These are phyloP conservation scores for Bombyx mori DNA, from an alignment of 1,140 invertebrate genomes.

Conservation along the genomic window DNA sequence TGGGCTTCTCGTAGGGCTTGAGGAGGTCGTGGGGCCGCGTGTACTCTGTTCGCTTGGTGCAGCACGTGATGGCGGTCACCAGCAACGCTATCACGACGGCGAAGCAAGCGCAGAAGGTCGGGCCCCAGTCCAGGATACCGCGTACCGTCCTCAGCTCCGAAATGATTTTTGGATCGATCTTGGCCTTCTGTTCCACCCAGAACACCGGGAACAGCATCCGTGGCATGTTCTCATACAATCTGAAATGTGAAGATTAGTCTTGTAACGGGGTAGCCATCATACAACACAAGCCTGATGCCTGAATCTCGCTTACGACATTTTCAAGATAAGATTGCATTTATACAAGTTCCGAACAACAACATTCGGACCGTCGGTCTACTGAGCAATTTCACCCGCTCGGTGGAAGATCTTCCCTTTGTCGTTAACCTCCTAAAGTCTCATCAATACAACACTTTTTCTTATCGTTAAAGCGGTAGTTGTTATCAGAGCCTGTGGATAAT, in stretches of 20 bases:
- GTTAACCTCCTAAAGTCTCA: no score
- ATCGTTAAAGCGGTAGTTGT: no score
- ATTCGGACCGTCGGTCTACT: no score
- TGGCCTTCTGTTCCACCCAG: slow-evolving; percentile 82
- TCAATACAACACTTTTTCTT: no score
- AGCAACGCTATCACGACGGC: slow-evolving; percentile 35
- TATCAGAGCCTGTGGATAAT: no score
- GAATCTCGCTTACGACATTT: no score
- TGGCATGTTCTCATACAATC: slow-evolving; percentile 77
- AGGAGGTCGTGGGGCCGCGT: slow-evolving; percentile 24
- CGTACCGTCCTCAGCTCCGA: slow-evolving; percentile 45
- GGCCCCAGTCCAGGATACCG: slow-evolving; percentile 51
- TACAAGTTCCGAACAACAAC: no score
- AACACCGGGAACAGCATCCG: slow-evolving; percentile 81
- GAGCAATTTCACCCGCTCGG: no score
- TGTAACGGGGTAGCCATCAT: no score
- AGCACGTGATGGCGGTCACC: slow-evolving; percentile 33
- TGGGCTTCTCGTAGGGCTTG: slow-evolving; percentile 26
- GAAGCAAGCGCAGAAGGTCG: slow-evolving; percentile 37
- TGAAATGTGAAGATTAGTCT: slow-evolving; percentile 25
- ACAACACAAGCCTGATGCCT: no score
- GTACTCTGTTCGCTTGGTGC: slow-evolving; percentile 28
- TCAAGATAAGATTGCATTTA: no score
- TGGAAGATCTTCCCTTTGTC: no score
- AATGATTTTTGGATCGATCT: slow-evolving; percentile 69